Base-by-base conservation (phyloP, 2,113 vertebrate genomes). In the Percina caprodes region DNA sequence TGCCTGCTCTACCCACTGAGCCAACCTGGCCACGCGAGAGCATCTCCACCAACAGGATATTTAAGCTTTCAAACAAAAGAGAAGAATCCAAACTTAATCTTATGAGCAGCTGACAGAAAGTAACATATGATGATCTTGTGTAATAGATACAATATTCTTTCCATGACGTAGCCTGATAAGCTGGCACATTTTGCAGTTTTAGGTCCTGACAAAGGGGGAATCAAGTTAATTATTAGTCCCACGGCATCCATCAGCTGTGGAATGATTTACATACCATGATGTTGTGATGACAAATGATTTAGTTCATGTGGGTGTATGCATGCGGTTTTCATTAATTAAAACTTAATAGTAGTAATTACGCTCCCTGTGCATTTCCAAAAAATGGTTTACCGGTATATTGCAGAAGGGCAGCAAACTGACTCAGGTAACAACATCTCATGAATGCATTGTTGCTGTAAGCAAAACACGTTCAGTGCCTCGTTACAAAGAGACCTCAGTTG, bases 381-480 rank as follows among this genome's bases (percentile, higher is more conserved):
- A 63, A 63, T 19, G 16, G 58, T 69, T 62, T 45, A 58, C 13
- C 46, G 39, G 39, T 39, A 10, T 39, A 10, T 51, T 51, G 54
- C 23, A 61, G 19, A 74, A 73, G 45, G 23, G 69, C 21, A 69
- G 24, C 54, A 42, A 58, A 69, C 19, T 16, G 18, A 60, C 33
- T 39, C 15, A 23, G 19, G 10, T 51, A 46, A 48, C 7, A 46
- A 24, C 11, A 77, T 3, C 21, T 51, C 16, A 49, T 86, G 79
- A 86, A 88, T 48, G 4, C 45, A 90, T 84, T 90, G 73, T 78
- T 80, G 39, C 48, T 69, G 71, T 78, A 68, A 79, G 21, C 16
- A 52, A 63, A 54, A 79, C 72, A 52, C 15, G 15, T 54, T 69
- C 56, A 67, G 65, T n/a, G 60, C 42, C 23, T 83, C 61, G 66